Conservation (phyloP, 2,888 invertebrate genomes). For the Alloplasta piceator region DNA sequence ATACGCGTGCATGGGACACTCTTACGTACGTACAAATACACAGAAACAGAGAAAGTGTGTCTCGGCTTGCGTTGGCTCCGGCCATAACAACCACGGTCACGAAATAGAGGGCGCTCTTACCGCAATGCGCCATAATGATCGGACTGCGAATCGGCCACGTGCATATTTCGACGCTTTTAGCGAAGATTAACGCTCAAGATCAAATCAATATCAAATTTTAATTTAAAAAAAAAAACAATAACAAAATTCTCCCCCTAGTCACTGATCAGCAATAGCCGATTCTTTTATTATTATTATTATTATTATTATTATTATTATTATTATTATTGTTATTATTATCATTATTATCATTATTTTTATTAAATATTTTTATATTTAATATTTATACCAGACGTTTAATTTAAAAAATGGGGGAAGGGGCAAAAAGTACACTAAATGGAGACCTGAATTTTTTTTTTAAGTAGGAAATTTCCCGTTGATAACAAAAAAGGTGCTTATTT, state of each 20-base stretch:
- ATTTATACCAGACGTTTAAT: too few species aligned
- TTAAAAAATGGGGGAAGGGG: too few species aligned
- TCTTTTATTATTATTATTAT: background rate
- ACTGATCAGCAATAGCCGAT: background rate
- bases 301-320: too few species aligned
- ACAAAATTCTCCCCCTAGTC: background rate
- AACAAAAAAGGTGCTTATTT: too few species aligned
- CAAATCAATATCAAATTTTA: background rate
- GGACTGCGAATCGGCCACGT: conserved; percentile 57
- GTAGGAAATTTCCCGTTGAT: too few species aligned
- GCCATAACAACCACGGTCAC: conserved; percentile 68
- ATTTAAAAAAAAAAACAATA: background rate
- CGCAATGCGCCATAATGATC: conserved; percentile 76
- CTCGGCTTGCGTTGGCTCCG: conserved; percentile 29
- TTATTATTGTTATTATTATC: too few species aligned
- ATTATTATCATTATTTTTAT: too few species aligned
- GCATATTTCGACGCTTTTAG: conserved; percentile 12
- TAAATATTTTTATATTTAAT: too few species aligned
- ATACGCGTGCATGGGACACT: conserved; percentile 18
- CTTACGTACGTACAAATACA: background rate
- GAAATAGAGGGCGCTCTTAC: conserved; percentile 76
- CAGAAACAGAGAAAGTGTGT: conserved; percentile 28
- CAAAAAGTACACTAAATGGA: too few species aligned
- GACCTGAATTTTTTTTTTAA: too few species aligned
- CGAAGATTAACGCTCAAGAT: background rate